Conservation (phyloP, 2,888 invertebrate species). For the Sepioteuthis lessoniana region DNA sequence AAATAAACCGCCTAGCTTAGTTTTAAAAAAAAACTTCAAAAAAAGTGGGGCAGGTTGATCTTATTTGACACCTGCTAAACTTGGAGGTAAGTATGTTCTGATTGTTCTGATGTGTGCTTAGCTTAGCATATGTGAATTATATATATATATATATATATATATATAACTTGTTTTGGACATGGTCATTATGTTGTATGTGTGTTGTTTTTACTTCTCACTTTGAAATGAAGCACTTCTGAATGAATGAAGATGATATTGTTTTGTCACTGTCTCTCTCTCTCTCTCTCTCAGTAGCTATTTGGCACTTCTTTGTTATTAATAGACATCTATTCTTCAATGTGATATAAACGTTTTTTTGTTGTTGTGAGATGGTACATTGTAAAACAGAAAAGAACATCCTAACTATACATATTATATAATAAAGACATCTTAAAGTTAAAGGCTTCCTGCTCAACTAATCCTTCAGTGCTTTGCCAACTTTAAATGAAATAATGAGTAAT, state of each 20-base stretch:
- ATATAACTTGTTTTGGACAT: background rate
- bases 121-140: background rate
- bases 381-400: background rate
- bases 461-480: background rate
- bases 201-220: background rate
- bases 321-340: background rate
- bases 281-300: too few relatives aligned
- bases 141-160: background rate
- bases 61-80: background rate
- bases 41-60: background rate
- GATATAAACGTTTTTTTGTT: background rate
- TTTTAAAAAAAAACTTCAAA: background rate
- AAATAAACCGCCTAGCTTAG: constrained; percentile 5
- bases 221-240: background rate
- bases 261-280: background rate
- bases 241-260: background rate
- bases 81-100: constrained; percentile 37
- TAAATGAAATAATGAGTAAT: background rate
- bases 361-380: background rate
- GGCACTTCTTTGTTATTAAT: background rate
- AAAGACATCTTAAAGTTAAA: background rate
- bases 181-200: background rate
- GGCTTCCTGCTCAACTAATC: background rate
- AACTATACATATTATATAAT: background rate
- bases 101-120: background rate